Evolutionary conservation across 2,113 vertebrate species (phyloP), one percentile per base, ranked within the genome.

Genomic region (Pseudorectes ferrugineus): DNA sequence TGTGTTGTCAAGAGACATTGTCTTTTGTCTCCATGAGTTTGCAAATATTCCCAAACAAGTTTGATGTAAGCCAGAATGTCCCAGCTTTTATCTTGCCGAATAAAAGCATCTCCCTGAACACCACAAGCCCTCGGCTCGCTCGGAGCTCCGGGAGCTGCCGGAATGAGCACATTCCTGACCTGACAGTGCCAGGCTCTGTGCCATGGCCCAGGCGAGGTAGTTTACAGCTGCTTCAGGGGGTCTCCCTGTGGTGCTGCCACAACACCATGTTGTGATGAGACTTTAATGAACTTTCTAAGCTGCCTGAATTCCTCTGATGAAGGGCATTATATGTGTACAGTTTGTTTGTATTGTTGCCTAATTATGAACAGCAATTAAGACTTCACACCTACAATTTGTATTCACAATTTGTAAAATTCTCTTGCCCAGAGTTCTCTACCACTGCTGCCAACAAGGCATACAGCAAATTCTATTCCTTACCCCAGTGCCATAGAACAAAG

Each of bases 11-110:
- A 85, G 92, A 94, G 62, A 68, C 89, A 94, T 89, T 96, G 95
- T 94, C 93, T 93, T 96, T 96, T 96, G 95, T 96, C 94, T 95
- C 92, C 73, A 74, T 81, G 92, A 95, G 67, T 89, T 82, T 93
- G 88, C 90, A 79, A 94, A 85, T 92, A 92, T 82, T 89, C 95
- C 81, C 93, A 82, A 85, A 70, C 81, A 79, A 94, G 66, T 94
- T 91, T 95, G 96, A 89, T 96, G 88, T 29, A 88, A 95, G 78
- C 88, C 95, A 95, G 90, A 77, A 29, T 26, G 54, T 66, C 62
- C 74, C 66, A 38, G 78, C 78, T 94, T 91, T 95, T 61, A 72
- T 85, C 85, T 58, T 18, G 14, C 57, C 5, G 6, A 81, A 77
- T 46, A 46, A 91, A 87, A 95, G 55, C 83, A 63, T 51, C 55